Evolutionary conservation across 1,140 invertebrate species (phyloP).

Genomic region (Sitodiplosis mosellana): DNA sequence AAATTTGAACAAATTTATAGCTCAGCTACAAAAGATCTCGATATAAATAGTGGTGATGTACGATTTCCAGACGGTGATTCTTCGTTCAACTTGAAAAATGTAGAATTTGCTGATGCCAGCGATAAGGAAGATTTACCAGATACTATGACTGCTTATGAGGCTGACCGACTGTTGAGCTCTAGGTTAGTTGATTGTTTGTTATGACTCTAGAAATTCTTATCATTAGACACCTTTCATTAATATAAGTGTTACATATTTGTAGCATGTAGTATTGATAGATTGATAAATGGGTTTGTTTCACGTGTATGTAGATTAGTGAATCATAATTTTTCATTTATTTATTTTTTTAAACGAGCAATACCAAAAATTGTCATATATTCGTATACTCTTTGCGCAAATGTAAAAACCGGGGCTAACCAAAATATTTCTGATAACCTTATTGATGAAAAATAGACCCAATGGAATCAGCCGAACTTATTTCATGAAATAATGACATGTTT

Average conservation of each 20-base stretch:
- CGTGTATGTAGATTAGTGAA: not conserved
- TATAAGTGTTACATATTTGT: not conserved
- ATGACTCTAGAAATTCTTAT: not conserved
- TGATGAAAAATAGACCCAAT: too few species aligned
- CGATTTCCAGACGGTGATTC: conserved; percentile 10
- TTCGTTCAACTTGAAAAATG: conserved; percentile 26
- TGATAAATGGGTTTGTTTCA: too few species aligned
- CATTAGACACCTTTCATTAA: not conserved
- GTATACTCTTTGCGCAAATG: too few species aligned
- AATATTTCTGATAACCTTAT: too few species aligned
- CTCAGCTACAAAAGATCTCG: conserved; percentile 7
- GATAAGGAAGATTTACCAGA: conserved; percentile 34
- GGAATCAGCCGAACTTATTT: too few species aligned
- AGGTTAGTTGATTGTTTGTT: conserved; percentile 33
- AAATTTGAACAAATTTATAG: too few species aligned
- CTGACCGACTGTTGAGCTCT: conserved; percentile 61
- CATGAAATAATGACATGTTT: too few species aligned
- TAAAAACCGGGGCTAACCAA: too few species aligned
- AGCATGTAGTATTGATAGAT: too few species aligned
- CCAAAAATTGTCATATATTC: too few species aligned
- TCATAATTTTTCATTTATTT: not conserved
- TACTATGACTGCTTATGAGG: conserved; percentile 66
- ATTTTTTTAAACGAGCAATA: not conserved
- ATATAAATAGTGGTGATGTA: conserved; percentile 12
- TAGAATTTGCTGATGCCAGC: conserved; percentile 32